phyloP scores from a whole-genome alignment of 1,140 invertebrate genomes.

The Saccostrea glomerata region DNA sequence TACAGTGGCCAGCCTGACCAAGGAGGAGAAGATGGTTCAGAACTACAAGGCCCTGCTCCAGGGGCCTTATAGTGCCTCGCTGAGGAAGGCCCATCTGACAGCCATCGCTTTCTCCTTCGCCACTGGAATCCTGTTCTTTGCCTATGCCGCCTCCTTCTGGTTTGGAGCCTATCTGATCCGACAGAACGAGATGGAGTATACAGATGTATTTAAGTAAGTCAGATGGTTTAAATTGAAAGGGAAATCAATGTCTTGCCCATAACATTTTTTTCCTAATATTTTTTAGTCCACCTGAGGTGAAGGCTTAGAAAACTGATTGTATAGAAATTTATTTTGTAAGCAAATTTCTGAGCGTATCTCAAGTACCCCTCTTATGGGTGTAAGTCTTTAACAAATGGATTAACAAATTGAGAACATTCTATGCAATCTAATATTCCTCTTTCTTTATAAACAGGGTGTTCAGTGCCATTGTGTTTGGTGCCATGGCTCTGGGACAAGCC shows the following conservation, averaged over 20 bases:
- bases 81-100: slow-evolving; percentile 83
- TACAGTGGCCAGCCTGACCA: slow-evolving; percentile 81
- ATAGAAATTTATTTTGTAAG: no score
- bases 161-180: slow-evolving; percentile 90
- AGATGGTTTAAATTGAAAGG: background rate
- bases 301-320: no score
- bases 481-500: slow-evolving; percentile 93
- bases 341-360: no score
- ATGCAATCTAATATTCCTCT: no score
- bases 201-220: slow-evolving; percentile 89
- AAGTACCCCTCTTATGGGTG: no score
- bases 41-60: slow-evolving; percentile 60
- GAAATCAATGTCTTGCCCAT: no score
- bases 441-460: slow-evolving; percentile 83
- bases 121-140: slow-evolving; percentile 88
- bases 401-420: no score
- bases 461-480: slow-evolving; percentile 92
- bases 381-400: no score
- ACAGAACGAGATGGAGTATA: slow-evolving; percentile 83
- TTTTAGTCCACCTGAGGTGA: no score
- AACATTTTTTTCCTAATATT: no score
- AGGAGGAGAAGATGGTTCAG: slow-evolving; percentile 78
- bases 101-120: slow-evolving; percentile 87
- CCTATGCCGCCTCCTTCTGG: slow-evolving; percentile 89
- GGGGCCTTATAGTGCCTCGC: slow-evolving; percentile 74